Conservation (phyloP, 2,113 vertebrate genomes). For the Sinocyclocheilus rhinocerous region DNA sequence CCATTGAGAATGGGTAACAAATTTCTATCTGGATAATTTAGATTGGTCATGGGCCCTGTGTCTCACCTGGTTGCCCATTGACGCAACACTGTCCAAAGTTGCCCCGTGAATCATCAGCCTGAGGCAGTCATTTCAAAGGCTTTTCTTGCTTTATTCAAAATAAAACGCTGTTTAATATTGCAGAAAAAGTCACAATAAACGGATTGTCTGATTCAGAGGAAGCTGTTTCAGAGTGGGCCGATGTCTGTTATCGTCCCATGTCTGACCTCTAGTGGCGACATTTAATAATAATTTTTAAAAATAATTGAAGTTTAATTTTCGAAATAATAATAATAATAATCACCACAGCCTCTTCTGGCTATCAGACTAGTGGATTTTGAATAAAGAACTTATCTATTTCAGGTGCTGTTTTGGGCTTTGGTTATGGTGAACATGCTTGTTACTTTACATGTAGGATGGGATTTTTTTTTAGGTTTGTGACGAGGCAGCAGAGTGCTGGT, state of each 20-base stretch:
- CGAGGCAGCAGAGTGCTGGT: constrained; percentile 20
- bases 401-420: constrained; percentile 17
- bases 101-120: background rate
- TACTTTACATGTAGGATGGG: background rate
- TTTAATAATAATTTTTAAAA: background rate
- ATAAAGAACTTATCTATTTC: constrained; percentile 3
- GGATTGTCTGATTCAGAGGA: constrained; percentile 41
- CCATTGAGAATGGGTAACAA: background rate
- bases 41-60: background rate
- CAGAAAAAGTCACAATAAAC: constrained; percentile 48
- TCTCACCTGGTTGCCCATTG: background rate
- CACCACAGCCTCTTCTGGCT: constrained; percentile 19
- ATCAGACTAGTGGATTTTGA: constrained; percentile 2
- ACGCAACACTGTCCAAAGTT: background rate
- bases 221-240: background rate
- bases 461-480: background rate
- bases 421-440: constrained; percentile 22
- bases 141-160: constrained; percentile 53
- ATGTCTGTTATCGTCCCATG: background rate
- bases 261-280: constrained; percentile 51
- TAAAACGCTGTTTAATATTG: constrained; percentile 51
- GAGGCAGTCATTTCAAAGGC: constrained; percentile 56
- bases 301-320: background rate
- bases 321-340: background rate
- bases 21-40: background rate